Conservation (phyloP, 92 coral and sea anemone species). For the Anthopleura xanthogrammica region DNA sequence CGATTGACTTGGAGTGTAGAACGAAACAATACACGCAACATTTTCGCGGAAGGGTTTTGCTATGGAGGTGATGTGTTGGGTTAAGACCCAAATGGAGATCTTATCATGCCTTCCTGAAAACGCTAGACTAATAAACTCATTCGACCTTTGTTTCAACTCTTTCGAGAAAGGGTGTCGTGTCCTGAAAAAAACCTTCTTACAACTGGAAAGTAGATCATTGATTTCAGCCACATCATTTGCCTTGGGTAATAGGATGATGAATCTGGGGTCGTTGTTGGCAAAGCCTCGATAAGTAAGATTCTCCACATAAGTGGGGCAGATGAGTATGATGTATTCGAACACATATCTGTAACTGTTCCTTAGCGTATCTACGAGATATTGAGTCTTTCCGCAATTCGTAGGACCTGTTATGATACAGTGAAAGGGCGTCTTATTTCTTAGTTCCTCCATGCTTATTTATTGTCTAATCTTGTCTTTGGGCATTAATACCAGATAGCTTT, state of each 20-base stretch:
- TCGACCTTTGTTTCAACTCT: conserved; percentile 16
- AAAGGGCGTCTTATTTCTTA: background rate
- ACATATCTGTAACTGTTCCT: background rate
- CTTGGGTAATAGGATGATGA: conserved; percentile 19
- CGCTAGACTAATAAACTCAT: conserved; percentile 22
- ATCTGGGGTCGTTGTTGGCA: conserved; percentile 26
- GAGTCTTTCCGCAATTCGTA: too few species aligned
- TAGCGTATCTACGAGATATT: background rate
- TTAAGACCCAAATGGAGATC: conserved; percentile 22
- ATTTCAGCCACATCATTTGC: conserved; percentile 19
- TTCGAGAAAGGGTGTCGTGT: conserved; percentile 18
- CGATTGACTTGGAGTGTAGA: background rate
- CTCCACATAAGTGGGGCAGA: too few species aligned
- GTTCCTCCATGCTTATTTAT: too few species aligned
- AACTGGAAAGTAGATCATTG: conserved; percentile 22
- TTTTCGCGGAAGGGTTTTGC: too few species aligned
- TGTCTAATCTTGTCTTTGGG: too few species aligned
- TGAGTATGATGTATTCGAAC: background rate
- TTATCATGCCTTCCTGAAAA: conserved; percentile 17
- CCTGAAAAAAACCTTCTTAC: conserved; percentile 16
- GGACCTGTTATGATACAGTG: too few species aligned
- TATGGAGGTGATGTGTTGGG: conserved; percentile 29
- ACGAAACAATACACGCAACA: too few species aligned
- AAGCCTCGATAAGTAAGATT: conserved; percentile 2
- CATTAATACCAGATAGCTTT: too few species aligned